Evolutionary conservation across 2,888 invertebrate species (phyloP).

Genomic region (Phytoseiulus persimilis): DNA sequence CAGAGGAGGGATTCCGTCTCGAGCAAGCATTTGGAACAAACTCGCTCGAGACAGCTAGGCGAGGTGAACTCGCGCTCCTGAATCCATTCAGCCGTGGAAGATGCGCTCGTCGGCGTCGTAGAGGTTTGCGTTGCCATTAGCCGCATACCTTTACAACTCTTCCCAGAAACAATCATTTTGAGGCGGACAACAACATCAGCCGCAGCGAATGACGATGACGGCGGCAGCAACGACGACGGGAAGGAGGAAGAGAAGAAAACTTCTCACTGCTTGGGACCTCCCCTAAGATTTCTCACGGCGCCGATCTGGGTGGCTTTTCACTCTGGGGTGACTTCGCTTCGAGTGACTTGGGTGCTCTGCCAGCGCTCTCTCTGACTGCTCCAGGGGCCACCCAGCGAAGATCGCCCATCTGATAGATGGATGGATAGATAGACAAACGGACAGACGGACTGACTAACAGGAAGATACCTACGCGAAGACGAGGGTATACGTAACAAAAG

Average conservation of each 20-base stretch:
- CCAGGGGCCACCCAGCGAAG: background rate
- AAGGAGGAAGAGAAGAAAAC: background rate
- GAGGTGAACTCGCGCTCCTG: background rate
- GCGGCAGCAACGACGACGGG: background rate
- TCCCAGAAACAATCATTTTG: conserved; percentile 33
- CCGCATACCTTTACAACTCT: conserved; percentile 33
- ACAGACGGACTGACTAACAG: background rate
- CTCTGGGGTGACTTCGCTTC: background rate
- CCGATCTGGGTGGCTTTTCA: conserved; percentile 29
- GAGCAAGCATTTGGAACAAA: background rate
- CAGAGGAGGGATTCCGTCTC: background rate
- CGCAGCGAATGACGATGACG: background rate
- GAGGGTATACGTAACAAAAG: background rate
- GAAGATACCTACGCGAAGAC: background rate
- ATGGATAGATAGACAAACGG: background rate
- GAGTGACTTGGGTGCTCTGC: background rate
- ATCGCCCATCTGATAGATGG: background rate
- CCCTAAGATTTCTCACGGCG: conserved; percentile 35
- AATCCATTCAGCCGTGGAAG: background rate
- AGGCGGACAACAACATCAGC: background rate
- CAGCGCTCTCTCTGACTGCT: background rate
- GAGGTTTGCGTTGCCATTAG: conserved; percentile 5
- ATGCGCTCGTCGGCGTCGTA: background rate
- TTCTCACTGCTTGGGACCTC: conserved; percentile 17
- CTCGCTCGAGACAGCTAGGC: background rate